Evolutionary conservation across 2,888 invertebrate species (phyloP).

Genomic region (Sphinx pinastri): DNA sequence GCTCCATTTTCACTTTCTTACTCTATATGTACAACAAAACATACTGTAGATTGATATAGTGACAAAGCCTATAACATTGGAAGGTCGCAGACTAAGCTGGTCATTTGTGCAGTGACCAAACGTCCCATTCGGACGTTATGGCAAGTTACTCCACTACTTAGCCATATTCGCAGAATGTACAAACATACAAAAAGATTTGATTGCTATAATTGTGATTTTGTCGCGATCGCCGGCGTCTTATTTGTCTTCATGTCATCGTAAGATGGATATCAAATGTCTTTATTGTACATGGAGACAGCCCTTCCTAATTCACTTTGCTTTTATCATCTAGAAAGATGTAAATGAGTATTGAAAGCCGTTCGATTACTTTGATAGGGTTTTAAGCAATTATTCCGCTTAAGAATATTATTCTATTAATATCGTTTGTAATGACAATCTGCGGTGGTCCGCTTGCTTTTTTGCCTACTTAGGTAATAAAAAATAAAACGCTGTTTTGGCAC

Average conservation of each 20-base stretch:
- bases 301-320: not conserved
- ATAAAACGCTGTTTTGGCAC: too few species aligned
- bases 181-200: slow-evolving; percentile 18
- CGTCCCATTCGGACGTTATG: slow-evolving; percentile 21
- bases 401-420: too few species aligned
- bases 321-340: too few species aligned
- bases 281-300: not conserved
- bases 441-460: too few species aligned
- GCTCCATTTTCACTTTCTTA: too few species aligned
- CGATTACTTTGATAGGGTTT: too few species aligned
- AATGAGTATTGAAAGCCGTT: too few species aligned
- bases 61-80: not conserved
- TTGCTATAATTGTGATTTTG: slow-evolving; percentile 27
- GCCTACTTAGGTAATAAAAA: too few species aligned
- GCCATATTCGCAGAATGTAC: not conserved
- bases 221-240: slow-evolving; percentile 23
- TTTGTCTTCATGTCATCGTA: slow-evolving; percentile 25
- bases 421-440: too few species aligned
- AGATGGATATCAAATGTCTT: slow-evolving; percentile 2
- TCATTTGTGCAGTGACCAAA: slow-evolving; percentile 13
- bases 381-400: too few species aligned
- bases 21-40: not conserved
- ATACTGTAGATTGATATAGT: not conserved
- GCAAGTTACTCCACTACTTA: slow-evolving; percentile 7
- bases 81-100: slow-evolving; percentile 14